Evolutionary conservation across 2,888 invertebrate genomes (phyloP).

Genomic region (Carabus problematicus): DNA sequence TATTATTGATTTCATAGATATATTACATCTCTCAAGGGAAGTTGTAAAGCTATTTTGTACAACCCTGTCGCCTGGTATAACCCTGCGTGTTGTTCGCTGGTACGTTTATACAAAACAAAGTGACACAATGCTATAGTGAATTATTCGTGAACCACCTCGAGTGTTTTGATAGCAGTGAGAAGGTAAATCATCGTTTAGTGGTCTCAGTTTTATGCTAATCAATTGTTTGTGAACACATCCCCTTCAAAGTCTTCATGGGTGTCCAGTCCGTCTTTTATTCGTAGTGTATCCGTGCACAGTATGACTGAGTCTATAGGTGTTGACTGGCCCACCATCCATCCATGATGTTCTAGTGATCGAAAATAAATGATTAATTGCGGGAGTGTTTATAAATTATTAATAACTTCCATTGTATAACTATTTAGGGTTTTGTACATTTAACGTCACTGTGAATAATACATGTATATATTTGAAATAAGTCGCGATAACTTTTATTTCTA

Average conservation of each 20-base stretch:
- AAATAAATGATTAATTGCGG: conserved; percentile 3
- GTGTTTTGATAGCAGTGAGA: conserved; percentile 46
- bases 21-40: too few relatives aligned
- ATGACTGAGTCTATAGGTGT: conserved; percentile 9
- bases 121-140: conserved; percentile 45
- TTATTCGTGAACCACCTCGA: conserved; percentile 47
- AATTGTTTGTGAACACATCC: conserved; percentile 39
- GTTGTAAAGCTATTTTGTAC: background rate
- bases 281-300: background rate
- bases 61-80: background rate
- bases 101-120: conserved; percentile 25
- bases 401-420: background rate
- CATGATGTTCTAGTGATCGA: conserved; percentile 1
- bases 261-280: conserved; percentile 7
- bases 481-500: too few relatives aligned
- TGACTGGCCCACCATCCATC: conserved; percentile 7
- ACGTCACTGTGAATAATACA: too few relatives aligned
- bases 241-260: conserved; percentile 29
- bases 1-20: too few relatives aligned
- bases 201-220: conserved; percentile 46
- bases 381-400: conserved; percentile 9
- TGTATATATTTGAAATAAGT: too few relatives aligned
- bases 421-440: too few relatives aligned
- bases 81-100: conserved; percentile 7
- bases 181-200: conserved; percentile 45